Percentiles rank a stretch among this genome's conserved stretches.
Conservation (phyloP, 2,888 invertebrate genomes). For the Rutpela maculata region DNA sequence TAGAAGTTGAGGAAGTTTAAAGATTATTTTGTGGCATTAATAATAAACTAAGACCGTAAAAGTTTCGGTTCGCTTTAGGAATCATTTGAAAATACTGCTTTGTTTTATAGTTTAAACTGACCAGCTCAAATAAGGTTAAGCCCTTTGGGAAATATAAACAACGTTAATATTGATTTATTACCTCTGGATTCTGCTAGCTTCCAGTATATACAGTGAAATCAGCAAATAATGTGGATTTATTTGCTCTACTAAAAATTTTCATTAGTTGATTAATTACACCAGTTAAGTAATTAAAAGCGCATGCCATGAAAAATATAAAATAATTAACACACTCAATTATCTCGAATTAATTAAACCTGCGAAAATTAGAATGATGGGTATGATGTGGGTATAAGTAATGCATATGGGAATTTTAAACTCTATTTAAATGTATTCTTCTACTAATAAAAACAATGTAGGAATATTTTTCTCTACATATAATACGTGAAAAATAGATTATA, state of each 20-base stretch:
- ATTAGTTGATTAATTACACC: conserved; percentile 27
- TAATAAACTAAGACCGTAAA: conserved; percentile 32
- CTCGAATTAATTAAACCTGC: not conserved
- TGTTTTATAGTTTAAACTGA: conserved; percentile 42
- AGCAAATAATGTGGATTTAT: conserved; percentile 28
- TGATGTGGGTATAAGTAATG: not conserved
- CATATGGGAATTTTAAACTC: not conserved
- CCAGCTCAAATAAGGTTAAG: conserved; percentile 28
- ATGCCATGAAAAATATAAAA: conserved; percentile 5
- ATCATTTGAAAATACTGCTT: conserved; percentile 39
- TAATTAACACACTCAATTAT: conserved; percentile 4
- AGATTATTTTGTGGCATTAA: conserved; percentile 30
- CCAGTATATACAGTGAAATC: conserved; percentile 5
- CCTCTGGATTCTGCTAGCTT: not conserved
- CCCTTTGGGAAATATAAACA: conserved; percentile 41
- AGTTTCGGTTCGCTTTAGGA: conserved; percentile 21
- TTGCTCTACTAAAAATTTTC: not conserved
- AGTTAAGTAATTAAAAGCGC: conserved; percentile 28
- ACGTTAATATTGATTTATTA: conserved; percentile 42
- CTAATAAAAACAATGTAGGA: too few species aligned
- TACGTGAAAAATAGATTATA: too few species aligned
- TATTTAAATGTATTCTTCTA: not conserved
- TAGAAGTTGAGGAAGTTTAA: not conserved
- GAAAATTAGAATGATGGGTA: not conserved
- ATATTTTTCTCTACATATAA: too few species aligned